phyloP scores from a whole-genome alignment of 2,113 vertebrate species.

The Albula glossodonta region DNA sequence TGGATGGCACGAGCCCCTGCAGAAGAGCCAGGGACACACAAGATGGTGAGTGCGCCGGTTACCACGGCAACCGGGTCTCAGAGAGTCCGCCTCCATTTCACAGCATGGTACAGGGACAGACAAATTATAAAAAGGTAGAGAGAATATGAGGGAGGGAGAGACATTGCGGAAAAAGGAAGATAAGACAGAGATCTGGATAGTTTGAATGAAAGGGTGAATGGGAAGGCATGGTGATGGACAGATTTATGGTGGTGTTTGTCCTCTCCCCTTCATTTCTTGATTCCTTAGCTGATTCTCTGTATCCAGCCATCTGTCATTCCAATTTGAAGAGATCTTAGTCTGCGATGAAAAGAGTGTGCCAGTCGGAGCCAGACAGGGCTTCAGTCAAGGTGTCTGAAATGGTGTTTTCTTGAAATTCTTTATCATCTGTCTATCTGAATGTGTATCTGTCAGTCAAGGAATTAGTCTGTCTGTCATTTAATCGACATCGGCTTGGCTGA shows the following conservation, averaged over 20 bases:
- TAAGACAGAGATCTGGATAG: not conserved
- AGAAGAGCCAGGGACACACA: slow-evolving; percentile 62
- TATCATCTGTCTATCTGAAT: not conserved
- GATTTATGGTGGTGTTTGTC: not conserved
- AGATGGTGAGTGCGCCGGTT: slow-evolving; percentile 74
- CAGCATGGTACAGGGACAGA: slow-evolving; percentile 59
- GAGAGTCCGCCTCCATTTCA: slow-evolving; percentile 55
- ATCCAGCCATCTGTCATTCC: not conserved
- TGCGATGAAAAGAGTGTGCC: not conserved
- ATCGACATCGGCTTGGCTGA: not conserved
- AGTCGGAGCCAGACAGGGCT: not conserved
- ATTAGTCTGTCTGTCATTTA: not conserved
- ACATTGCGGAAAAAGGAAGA: not conserved
- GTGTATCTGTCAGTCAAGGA: not conserved
- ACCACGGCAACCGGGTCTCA: slow-evolving; percentile 71
- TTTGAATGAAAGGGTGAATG: not conserved
- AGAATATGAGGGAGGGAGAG: not conserved
- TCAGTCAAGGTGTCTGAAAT: not conserved
- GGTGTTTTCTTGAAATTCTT: not conserved
- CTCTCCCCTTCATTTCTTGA: not conserved
- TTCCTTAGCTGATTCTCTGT: not conserved
- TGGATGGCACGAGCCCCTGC: slow-evolving; percentile 40
- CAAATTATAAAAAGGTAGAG: not conserved
- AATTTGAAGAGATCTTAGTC: not conserved
- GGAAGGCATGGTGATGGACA: not conserved